Conservation (phyloP, 2,888 invertebrate species). For the Leucophora obtusa region DNA sequence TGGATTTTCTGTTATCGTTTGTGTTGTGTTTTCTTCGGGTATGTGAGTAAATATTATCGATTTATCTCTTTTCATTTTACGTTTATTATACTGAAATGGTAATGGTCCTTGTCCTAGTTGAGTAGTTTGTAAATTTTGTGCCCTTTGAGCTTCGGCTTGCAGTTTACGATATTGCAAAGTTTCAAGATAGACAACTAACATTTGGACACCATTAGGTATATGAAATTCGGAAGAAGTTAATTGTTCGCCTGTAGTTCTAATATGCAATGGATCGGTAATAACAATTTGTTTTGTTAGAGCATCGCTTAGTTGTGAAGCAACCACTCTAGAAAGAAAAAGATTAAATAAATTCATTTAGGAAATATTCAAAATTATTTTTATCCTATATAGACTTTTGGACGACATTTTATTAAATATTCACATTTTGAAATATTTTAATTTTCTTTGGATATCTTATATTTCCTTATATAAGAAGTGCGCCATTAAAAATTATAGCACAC, state of each 20-base stretch:
- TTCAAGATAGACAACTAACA: conserved; percentile 87
- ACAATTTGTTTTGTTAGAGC: conserved; percentile 88
- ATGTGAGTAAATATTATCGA: conserved; percentile 90
- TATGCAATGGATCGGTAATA: conserved; percentile 89
- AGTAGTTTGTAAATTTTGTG: conserved; percentile 76
- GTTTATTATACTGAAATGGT: conserved; percentile 76
- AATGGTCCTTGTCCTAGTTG: conserved; percentile 71
- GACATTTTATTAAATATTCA: no score
- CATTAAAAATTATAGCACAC: no score
- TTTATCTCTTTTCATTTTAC: conserved; percentile 86
- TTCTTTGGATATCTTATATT: no score
- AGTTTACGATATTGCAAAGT: conserved; percentile 82
- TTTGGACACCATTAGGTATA: conserved; percentile 88
- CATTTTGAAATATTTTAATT: no score
- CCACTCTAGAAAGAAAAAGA: conserved; percentile 82
- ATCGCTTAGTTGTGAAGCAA: conserved; percentile 87
- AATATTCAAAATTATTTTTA: not conserved
- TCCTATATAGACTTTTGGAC: no score
- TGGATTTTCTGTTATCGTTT: conserved; percentile 33
- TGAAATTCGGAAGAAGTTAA: conserved; percentile 82
- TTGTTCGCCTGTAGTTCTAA: conserved; percentile 89
- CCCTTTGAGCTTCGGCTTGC: conserved; percentile 78
- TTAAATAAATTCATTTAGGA: not conserved
- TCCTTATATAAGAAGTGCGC: no score
- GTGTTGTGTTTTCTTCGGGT: conserved; percentile 82